Conservation (phyloP, 2,113 vertebrate genomes). For the Platysteira castanea region DNA sequence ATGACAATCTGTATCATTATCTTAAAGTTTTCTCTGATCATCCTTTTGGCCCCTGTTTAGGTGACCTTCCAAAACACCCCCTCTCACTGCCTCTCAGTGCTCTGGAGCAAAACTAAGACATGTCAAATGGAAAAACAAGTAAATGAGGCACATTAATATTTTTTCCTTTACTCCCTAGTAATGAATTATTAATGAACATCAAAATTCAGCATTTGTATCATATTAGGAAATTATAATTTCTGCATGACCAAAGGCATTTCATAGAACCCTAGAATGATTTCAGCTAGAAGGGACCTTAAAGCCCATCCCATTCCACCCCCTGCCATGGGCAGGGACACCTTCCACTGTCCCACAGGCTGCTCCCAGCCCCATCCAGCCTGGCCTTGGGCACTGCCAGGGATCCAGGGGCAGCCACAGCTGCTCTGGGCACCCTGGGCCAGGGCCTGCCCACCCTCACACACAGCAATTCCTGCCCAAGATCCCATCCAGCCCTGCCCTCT, state of each 20-base stretch:
- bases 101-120: background rate
- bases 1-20: too few relatives aligned
- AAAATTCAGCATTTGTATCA: fast-evolving
- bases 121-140: background rate
- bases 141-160: background rate
- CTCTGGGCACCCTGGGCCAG: background rate
- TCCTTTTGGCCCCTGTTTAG: background rate
- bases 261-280: background rate
- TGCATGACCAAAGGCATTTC: background rate
- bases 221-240: background rate
- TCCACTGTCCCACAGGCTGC: fast-evolving
- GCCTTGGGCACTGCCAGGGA: background rate
- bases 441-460: background rate
- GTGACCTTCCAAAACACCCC: background rate
- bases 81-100: background rate
- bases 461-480: background rate
- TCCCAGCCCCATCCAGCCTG: background rate
- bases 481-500: background rate
- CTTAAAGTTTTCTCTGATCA: background rate
- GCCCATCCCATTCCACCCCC: fast-evolving
- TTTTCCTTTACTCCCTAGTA: background rate
- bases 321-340: background rate
- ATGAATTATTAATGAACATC: background rate
- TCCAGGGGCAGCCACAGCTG: background rate
- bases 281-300: background rate